Percentiles rank a stretch among this genome's conserved stretches.
Evolutionary conservation across 2,113 vertebrate species (phyloP).

Genomic region (Elaphurus davidianus): DNA sequence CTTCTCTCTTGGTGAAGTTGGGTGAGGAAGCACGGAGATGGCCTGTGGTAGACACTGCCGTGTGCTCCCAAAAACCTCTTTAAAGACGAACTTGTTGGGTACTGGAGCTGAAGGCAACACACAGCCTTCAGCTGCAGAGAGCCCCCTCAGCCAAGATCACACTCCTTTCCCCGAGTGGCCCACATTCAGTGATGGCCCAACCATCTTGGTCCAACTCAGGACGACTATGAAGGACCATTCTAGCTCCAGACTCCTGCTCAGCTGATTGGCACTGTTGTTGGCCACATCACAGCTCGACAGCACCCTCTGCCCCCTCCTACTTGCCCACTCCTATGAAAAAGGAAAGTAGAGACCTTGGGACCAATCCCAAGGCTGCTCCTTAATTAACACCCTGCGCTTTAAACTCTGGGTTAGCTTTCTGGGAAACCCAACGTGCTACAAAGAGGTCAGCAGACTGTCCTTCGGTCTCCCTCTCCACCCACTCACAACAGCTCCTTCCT

Average conservation of each 20-base stretch:
- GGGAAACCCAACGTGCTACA: neutral
- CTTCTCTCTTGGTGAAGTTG: neutral
- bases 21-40: neutral
- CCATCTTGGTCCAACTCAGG: neutral
- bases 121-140: neutral
- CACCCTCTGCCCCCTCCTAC: neutral
- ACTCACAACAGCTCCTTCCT: neutral
- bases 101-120: neutral
- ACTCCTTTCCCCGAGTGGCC: neutral
- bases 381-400: neutral
- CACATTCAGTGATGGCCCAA: neutral
- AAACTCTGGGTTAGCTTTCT: neutral
- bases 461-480: neutral
- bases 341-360: neutral
- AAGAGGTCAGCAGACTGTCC: neutral
- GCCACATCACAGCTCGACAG: neutral
- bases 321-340: neutral
- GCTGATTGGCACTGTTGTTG: neutral
- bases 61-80: neutral
- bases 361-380: neutral
- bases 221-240: neutral
- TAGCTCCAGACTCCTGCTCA: neutral
- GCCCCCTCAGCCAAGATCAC: neutral
- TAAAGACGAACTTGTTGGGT: neutral
- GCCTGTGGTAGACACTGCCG: neutral